Percentiles rank a stretch among this genome's conserved stretches.
Evolutionary conservation across 2,113 vertebrate species (phyloP).

Genomic region (Eudorcas thomsonii): DNA sequence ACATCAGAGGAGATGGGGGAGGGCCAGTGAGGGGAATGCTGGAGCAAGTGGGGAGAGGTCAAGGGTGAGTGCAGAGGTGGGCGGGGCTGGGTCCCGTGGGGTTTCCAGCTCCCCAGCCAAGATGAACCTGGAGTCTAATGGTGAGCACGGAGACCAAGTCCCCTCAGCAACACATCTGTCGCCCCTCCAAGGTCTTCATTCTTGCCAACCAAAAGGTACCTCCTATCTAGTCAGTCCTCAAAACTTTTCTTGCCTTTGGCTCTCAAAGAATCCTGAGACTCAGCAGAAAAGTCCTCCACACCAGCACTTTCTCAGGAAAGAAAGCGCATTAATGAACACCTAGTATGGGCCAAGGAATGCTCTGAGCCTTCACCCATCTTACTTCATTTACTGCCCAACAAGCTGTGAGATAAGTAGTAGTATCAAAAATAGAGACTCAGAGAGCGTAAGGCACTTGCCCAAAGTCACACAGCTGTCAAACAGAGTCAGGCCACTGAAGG

Average conservation of each 20-base stretch:
- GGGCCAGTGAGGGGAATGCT: fast-evolving
- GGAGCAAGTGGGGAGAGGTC: too few relatives aligned
- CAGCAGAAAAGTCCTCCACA: neutral
- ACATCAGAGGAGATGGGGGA: neutral
- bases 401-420: neutral
- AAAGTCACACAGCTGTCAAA: neutral
- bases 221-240: neutral
- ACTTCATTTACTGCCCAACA: neutral
- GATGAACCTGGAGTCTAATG: neutral
- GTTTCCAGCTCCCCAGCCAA: neutral
- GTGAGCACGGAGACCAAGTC: neutral
- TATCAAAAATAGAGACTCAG: neutral
- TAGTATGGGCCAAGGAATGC: neutral
- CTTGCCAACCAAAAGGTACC: neutral
- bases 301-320: neutral
- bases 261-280: neutral
- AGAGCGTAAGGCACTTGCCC: neutral
- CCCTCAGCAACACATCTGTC: neutral
- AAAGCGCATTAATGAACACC: neutral
- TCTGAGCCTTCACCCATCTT: neutral
- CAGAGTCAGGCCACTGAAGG: neutral
- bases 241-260: neutral
- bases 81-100: neutral
- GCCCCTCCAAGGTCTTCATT: neutral
- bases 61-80: fast-evolving